Percentiles rank a stretch among this genome's conserved stretches.
Conservation (phyloP, 1,140 invertebrate genomes). For the Drosophila novamexicana region DNA sequence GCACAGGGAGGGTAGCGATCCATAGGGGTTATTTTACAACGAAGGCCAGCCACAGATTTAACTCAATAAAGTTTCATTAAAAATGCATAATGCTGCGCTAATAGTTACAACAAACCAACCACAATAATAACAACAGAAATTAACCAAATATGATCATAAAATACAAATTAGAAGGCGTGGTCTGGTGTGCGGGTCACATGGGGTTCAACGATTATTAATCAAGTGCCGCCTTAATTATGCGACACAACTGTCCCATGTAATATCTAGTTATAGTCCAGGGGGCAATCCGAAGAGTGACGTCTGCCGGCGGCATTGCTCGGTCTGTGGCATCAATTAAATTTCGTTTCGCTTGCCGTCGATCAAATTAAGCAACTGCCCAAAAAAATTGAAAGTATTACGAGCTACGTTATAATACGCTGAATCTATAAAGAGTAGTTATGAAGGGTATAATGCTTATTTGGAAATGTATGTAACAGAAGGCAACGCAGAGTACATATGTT, state of each 20-base stretch:
- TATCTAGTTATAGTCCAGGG: slow-evolving; percentile 20
- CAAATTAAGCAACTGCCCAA: slow-evolving; percentile 57
- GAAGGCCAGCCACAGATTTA: slow-evolving; percentile 65
- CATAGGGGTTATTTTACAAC: slow-evolving; percentile 42
- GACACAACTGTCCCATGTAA: slow-evolving; percentile 56
- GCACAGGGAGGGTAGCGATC: background rate
- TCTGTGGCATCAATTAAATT: slow-evolving; percentile 78
- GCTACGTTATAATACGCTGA: slow-evolving; percentile 17
- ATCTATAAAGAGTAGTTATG: no score
- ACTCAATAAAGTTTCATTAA: slow-evolving; percentile 70
- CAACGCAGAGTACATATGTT: no score
- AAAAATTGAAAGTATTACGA: slow-evolving; percentile 60
- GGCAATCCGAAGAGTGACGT: slow-evolving; percentile 22
- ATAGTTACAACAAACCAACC: slow-evolving; percentile 71
- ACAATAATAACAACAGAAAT: slow-evolving; percentile 40
- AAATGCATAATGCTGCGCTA: slow-evolving; percentile 65
- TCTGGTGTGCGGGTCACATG: slow-evolving; percentile 56
- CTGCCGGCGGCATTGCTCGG: slow-evolving; percentile 9
- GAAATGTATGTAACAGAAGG: no score
- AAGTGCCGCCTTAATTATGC: slow-evolving; percentile 77
- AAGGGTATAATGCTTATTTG: no score
- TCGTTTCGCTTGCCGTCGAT: slow-evolving; percentile 66
- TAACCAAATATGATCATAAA: slow-evolving; percentile 18
- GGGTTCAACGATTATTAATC: slow-evolving; percentile 80
- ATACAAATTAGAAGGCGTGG: slow-evolving; percentile 24